Base-by-base conservation (phyloP, 2,888 invertebrate genomes). In the Xylota segnis region DNA sequence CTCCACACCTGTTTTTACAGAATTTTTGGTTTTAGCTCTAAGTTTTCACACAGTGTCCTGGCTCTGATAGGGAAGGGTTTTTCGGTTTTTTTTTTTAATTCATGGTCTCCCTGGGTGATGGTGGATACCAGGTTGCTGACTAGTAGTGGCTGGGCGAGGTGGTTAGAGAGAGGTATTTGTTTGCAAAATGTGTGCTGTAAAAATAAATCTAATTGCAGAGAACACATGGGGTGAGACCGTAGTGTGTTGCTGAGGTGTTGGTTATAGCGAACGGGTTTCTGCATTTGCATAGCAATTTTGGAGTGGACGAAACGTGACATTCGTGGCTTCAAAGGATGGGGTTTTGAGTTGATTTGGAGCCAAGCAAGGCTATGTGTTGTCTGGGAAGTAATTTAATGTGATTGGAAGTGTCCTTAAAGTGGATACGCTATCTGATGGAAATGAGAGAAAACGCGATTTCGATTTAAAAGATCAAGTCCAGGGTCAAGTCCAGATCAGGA, bases 171-270 rank as follows among this genome's bases (percentile, higher is more conserved):
- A 71, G 58, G 18, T 40, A 56, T 58, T 47, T 58, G 45, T 66
- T 29, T 68, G 66, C n/a, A 56, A 54, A 75, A 40, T 58, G 40
- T 59, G 16, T 50, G 18, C 54, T 27, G 58, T n/a, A 59, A 47
- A 34, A 29, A 37, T 76, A 68, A 47, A 59, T 76, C 50, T 59
- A 59, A 68, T 76, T 76, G 43, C 16, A 50, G 2, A 2, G 16
- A 40, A 47, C 50, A 40, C 34, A 45, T n/a, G 23, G 5, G 59
- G 6, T 2, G 27, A 59, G 7, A 5, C 16, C 29, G 5, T 54
- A 34, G 40, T 1, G 14, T 47, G 16, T 47, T 47, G 5, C 32
- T 18, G 14, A 45, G 43, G 23, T 37, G 37, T 50, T 23, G 59
- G 40, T 50, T 43, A 32, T 3, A 12, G 6, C 7, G 56, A 56